phyloP scores from a whole-genome alignment of 2,113 vertebrate genomes.

The Ploceus nigricollis region DNA sequence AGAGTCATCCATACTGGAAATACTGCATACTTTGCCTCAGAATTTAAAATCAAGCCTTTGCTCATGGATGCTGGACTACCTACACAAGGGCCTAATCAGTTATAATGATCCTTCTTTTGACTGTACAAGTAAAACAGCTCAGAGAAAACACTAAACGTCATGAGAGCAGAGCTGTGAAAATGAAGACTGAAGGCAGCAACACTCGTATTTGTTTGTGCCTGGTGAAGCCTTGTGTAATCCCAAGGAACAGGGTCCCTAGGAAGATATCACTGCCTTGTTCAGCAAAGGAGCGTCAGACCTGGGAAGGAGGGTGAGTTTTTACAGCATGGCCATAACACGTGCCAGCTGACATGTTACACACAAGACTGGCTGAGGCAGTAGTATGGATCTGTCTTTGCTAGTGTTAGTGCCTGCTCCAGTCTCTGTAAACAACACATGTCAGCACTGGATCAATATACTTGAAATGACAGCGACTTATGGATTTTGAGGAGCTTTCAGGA shows the following conservation, averaged over 20 bases:
- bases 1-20: neutral
- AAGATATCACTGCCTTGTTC: neutral
- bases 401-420: neutral
- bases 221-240: neutral
- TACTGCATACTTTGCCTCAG: neutral
- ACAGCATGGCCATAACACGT: neutral
- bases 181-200: neutral
- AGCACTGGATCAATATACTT: conserved; percentile 22
- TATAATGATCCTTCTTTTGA: neutral
- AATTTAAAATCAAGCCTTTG: neutral
- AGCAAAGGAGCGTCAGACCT: neutral
- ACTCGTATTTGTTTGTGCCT: accelerated
- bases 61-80: neutral
- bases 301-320: neutral
- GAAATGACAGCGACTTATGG: conserved; percentile 41
- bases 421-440: conserved; percentile 37
- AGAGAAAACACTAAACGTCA: neutral
- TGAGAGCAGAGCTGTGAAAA: neutral
- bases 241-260: neutral
- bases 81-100: neutral
- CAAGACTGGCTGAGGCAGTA: neutral
- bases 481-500: conserved; percentile 36
- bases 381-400: conserved; percentile 5
- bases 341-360: conserved; percentile 28
- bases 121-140: neutral